A percentile compares a stretch with the other conserved stretches of the same genome.
Conservation (phyloP, 2,113 vertebrate species). For the Trematomus loennbergii region DNA sequence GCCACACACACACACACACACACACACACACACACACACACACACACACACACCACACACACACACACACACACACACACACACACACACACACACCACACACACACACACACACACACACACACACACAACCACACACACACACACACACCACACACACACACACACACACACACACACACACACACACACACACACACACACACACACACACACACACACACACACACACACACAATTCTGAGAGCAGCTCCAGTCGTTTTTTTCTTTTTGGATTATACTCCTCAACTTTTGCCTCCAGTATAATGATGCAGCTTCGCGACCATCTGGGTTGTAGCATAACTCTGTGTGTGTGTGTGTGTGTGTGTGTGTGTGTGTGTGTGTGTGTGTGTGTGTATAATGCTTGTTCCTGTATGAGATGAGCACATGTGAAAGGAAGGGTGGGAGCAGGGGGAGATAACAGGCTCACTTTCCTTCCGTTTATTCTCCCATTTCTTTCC, state of each 20-base stretch:
- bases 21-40: slow-evolving; percentile 15
- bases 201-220: slow-evolving; percentile 19
- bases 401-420: slow-evolving; percentile 25
- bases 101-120: no score
- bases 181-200: not conserved
- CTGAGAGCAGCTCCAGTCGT: slow-evolving; percentile 34
- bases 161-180: slow-evolving; percentile 13
- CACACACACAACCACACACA: no score
- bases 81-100: no score
- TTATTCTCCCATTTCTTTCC: not conserved
- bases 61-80: slow-evolving; percentile 13
- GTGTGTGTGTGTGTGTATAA: not conserved
- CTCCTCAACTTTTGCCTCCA: slow-evolving; percentile 17
- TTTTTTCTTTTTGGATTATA: slow-evolving; percentile 18
- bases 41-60: slow-evolving; percentile 16
- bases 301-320: slow-evolving; percentile 30
- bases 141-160: no score
- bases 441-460: not conserved
- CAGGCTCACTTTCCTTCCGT: slow-evolving; percentile 3
- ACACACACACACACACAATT: not conserved
- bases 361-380: slow-evolving; percentile 1
- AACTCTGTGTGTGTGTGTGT: not conserved
- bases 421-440: slow-evolving; percentile 22
- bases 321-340: slow-evolving; percentile 18
- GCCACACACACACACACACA: slow-evolving; percentile 6